phyloP scores from a whole-genome alignment of 1,140 invertebrate genomes.

The Drosophila repletoides region DNA sequence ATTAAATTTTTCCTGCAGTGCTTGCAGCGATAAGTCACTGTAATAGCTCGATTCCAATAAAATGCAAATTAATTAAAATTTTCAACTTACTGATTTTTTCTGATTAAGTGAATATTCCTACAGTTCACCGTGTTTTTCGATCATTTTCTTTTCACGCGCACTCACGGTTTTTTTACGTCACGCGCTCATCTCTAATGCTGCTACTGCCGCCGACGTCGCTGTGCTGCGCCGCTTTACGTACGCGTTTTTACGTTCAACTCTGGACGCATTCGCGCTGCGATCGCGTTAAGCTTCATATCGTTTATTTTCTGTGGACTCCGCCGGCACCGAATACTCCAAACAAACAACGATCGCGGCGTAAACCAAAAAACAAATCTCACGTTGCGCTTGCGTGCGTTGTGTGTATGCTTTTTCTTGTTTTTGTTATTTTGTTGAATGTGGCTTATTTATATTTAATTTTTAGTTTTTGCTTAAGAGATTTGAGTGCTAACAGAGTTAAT shows the following conservation, averaged over 20 bases:
- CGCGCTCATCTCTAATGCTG: conserved; percentile 31
- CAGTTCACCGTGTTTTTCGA: too few relatives aligned
- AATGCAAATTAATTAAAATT: too few relatives aligned
- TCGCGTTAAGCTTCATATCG: conserved; percentile 67
- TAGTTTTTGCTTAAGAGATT: too few relatives aligned
- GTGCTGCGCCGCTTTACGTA: conserved; percentile 41
- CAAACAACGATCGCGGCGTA: background rate
- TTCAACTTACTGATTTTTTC: too few relatives aligned
- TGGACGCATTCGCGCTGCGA: conserved; percentile 62
- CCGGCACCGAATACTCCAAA: conserved; percentile 12
- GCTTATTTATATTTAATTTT: too few relatives aligned
- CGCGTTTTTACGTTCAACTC: conserved; percentile 44
- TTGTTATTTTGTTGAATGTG: background rate
- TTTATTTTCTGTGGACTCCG: conserved; percentile 36
- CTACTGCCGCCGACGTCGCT: conserved; percentile 21
- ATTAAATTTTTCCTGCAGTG: too few relatives aligned
- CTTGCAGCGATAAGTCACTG: too few relatives aligned
- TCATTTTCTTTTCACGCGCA: too few relatives aligned
- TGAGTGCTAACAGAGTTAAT: too few relatives aligned
- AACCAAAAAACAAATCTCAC: conserved; percentile 18
- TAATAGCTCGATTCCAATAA: too few relatives aligned
- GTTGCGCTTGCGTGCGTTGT: conserved; percentile 42
- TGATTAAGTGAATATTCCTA: too few relatives aligned
- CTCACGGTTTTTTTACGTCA: conserved; percentile 43
- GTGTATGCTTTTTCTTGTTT: background rate